These are phyloP conservation scores for Scolopax rusticola DNA, from an alignment of 2,797 vertebrate genomes.

Conservation along the genomic window DNA sequence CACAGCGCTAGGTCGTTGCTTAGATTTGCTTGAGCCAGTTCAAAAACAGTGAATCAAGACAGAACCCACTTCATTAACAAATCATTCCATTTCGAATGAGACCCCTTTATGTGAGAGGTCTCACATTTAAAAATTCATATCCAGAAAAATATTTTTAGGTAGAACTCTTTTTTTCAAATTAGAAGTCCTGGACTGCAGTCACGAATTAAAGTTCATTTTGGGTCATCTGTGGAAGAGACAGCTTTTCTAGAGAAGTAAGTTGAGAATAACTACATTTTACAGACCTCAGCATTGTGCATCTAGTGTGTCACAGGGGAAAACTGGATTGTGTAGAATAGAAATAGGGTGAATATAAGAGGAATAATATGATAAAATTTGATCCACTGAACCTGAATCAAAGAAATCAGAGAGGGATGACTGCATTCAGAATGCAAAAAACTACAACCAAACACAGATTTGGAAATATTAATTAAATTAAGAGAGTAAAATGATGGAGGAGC, in stretches of 20 bases:
- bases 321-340: not conserved
- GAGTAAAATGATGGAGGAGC: not conserved
- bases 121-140: not conserved
- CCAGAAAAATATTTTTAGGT: not conserved
- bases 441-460: not conserved
- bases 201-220: not conserved
- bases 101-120: not conserved
- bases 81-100: not conserved
- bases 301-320: not conserved
- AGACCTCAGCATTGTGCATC: not conserved
- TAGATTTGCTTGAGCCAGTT: conserved; percentile 36
- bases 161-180: not conserved
- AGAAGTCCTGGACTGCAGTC: not conserved
- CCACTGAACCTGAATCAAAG: not conserved
- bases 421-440: not conserved
- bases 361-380: not conserved
- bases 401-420: not conserved
- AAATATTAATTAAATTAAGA: not conserved
- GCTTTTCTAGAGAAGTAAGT: not conserved
- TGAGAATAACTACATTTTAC: not conserved
- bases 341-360: not conserved
- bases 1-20: conserved; percentile 41
- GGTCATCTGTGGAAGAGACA: not conserved
- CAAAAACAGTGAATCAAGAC: conserved; percentile 27
- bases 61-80: not conserved